Conservation (phyloP, 2,113 vertebrate species). For the Myrmecobius fasciatus region DNA sequence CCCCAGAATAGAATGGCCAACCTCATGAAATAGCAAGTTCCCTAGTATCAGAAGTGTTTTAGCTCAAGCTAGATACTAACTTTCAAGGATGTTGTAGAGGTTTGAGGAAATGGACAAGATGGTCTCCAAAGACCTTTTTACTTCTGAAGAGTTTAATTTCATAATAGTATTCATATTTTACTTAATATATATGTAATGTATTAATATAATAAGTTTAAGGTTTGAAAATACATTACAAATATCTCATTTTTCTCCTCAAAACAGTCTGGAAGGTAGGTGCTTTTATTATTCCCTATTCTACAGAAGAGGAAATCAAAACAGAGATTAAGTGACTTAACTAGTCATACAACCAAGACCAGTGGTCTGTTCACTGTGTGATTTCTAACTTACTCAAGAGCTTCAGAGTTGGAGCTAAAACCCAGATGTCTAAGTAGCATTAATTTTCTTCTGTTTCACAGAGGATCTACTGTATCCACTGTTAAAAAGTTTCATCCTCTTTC, state of each 20-base stretch:
- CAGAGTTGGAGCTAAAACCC: neutral
- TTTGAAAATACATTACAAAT: neutral
- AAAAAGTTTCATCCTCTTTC: slow-evolving; percentile 3
- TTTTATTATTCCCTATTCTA: slow-evolving; percentile 11
- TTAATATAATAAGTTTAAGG: neutral
- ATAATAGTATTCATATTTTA: neutral
- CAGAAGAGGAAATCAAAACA: slow-evolving; percentile 22
- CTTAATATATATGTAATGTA: neutral
- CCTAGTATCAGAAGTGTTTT: neutral
- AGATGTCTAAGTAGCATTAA: neutral
- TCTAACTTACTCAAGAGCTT: slow-evolving; percentile 7
- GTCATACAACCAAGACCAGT: neutral
- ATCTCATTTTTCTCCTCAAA: neutral
- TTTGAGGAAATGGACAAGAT: neutral
- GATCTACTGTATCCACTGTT: neutral
- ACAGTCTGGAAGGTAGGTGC: neutral
- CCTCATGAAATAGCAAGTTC: neutral
- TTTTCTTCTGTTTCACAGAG: slow-evolving; percentile 10
- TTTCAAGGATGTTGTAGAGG: neutral
- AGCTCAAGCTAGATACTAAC: neutral
- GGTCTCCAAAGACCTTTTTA: neutral
- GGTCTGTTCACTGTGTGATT: neutral
- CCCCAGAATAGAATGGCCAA: neutral
- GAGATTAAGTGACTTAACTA: neutral
- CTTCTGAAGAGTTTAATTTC: no score